A percentile compares a stretch with the other conserved stretches of the same genome.
phyloP scores from a whole-genome alignment of 37 sponge, comb jelly and placozoan species.

The Mnemiopsis leidyi region DNA sequence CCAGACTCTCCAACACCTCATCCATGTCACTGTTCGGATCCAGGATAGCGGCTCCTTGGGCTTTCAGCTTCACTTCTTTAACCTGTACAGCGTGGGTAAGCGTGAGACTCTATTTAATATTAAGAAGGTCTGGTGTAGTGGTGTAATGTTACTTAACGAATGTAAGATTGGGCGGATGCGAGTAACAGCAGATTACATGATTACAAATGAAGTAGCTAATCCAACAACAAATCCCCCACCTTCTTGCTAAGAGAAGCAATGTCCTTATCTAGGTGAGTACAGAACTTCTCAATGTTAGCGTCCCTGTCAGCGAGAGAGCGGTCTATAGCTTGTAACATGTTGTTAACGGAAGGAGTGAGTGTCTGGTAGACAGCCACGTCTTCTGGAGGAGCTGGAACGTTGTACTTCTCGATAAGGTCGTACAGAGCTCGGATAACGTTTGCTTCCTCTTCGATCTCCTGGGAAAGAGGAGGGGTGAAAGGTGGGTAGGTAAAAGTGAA shows the following conservation, averaged over 20 bases:
- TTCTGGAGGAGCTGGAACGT: conserved; percentile 90
- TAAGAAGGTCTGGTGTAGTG: no score
- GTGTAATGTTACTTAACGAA: no score
- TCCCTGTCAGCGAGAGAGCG: conserved; percentile 85
- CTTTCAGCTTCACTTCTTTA: conserved; percentile 84
- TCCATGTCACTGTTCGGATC: conserved; percentile 75
- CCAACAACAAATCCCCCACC: no score
- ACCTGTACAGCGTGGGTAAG: no score
- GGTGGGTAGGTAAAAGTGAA: no score
- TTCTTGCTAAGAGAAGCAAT: conserved; percentile 82
- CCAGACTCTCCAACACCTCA: conserved; percentile 71
- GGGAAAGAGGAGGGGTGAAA: no score
- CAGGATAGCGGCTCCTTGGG: conserved; percentile 81
- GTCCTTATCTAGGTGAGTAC: conserved; percentile 86
- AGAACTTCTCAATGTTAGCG: conserved; percentile 86
- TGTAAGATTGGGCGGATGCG: no score
- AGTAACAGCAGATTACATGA: no score
- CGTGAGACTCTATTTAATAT: no score
- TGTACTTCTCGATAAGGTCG: conserved; percentile 85
- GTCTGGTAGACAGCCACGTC: conserved; percentile 91
- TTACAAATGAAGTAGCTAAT: no score
- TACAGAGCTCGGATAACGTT: conserved; percentile 81
- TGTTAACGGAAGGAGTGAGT: conserved; percentile 79
- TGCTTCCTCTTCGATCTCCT: conserved; percentile 78
- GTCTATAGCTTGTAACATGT: conserved; percentile 80